Conservation (phyloP, 2,113 vertebrate species). For the Boulengeromyrus knoepffleri region DNA sequence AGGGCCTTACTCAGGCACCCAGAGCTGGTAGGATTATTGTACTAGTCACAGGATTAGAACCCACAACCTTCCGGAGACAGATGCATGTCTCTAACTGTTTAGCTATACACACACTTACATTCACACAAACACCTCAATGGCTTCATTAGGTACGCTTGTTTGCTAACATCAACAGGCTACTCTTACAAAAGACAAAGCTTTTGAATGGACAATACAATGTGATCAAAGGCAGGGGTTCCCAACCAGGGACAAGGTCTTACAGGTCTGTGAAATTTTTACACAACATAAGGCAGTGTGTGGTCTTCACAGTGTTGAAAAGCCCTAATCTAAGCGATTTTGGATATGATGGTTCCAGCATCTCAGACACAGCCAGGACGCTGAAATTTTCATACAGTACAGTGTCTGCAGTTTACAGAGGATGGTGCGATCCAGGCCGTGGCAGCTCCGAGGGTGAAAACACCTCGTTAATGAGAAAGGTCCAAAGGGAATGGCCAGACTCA, state of each 20-base stretch:
- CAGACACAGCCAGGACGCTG: not conserved
- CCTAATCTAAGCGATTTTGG: not conserved
- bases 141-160: not conserved
- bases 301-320: not conserved
- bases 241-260: not conserved
- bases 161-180: not conserved
- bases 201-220: not conserved
- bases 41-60: not conserved
- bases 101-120: not conserved
- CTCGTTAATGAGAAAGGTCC: not conserved
- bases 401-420: not conserved
- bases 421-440: not conserved
- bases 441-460: not conserved
- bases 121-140: not conserved
- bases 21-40: not conserved
- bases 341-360: not conserved
- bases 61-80: not conserved
- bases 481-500: not conserved
- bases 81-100: not conserved
- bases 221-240: not conserved
- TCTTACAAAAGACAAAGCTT: not conserved
- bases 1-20: not conserved
- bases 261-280: no score
- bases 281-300: no score
- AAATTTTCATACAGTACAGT: not conserved